phyloP scores from a whole-genome alignment of 2,797 vertebrate genomes.

The Pseudopleuronectes americanus region DNA sequence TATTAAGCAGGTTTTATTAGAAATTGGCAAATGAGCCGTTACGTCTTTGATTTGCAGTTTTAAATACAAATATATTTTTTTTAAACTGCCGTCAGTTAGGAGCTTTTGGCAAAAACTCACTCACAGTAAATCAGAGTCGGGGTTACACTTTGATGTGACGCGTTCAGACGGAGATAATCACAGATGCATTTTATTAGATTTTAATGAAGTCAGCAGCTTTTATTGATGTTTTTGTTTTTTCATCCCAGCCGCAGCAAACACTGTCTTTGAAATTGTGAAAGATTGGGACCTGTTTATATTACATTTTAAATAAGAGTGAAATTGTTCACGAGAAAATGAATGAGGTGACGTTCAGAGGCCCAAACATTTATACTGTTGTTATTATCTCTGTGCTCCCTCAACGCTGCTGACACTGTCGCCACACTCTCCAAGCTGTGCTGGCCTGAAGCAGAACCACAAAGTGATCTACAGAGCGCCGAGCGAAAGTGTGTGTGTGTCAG shows the following conservation, averaged over 20 bases:
- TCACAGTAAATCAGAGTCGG: constrained; percentile 5
- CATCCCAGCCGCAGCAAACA: not conserved
- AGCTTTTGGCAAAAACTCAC: constrained; percentile 24
- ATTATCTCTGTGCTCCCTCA: constrained; percentile 17
- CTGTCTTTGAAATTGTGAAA: not conserved
- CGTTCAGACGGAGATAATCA: constrained; percentile 25
- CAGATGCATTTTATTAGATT: constrained; percentile 20
- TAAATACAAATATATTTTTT: not conserved
- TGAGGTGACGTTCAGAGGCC: not conserved
- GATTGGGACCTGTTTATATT: not conserved
- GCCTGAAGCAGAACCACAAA: constrained; percentile 48
- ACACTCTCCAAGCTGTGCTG: constrained; percentile 49
- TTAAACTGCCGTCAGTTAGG: constrained; percentile 9
- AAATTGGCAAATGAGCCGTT: not conserved
- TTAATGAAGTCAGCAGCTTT: constrained; percentile 25
- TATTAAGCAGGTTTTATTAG: not conserved
- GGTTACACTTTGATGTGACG: not conserved
- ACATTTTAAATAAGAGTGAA: constrained; percentile 12
- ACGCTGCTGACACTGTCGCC: constrained; percentile 52
- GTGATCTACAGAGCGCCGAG: constrained; percentile 31
- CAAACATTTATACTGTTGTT: not conserved
- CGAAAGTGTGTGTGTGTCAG: constrained; percentile 15
- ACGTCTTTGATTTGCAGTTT: not conserved
- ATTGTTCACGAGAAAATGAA: not conserved
- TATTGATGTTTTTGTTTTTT: constrained; percentile 5